Percentiles rank a stretch among this genome's conserved stretches.
phyloP scores from a whole-genome alignment of 1,140 invertebrate species.

The Brachionus plicatilis region DNA sequence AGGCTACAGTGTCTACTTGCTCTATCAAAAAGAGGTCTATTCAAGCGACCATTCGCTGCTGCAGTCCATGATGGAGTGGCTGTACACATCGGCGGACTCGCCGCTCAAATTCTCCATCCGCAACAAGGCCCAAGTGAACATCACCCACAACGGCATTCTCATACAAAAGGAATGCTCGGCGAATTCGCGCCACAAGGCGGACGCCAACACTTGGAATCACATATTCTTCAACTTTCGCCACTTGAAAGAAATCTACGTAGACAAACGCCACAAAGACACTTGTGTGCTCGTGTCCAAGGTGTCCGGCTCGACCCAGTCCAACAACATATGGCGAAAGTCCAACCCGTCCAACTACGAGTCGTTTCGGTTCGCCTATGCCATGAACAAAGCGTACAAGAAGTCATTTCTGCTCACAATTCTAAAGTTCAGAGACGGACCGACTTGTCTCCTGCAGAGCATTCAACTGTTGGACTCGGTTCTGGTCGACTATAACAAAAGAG shows the following conservation, averaged over 20 bases:
- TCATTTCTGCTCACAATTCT: slow-evolving; percentile 27
- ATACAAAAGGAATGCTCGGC: neutral
- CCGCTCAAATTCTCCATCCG: slow-evolving; percentile 5
- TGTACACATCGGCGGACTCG: slow-evolving; percentile 14
- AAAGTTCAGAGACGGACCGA: slow-evolving; percentile 34
- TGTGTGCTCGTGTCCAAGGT: slow-evolving; percentile 38
- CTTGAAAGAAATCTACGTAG: slow-evolving; percentile 34
- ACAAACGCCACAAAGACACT: slow-evolving; percentile 35
- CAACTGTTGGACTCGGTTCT: slow-evolving; percentile 5
- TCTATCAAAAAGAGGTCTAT: slow-evolving; percentile 36
- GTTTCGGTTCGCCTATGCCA: neutral
- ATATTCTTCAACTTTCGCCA: slow-evolving; percentile 31
- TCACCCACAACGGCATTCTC: slow-evolving; percentile 1
- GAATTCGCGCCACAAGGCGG: neutral
- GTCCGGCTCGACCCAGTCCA: neutral
- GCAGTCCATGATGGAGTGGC: slow-evolving; percentile 36
- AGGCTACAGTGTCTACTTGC: slow-evolving; percentile 16
- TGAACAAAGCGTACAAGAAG: slow-evolving; percentile 30
- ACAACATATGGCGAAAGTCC: slow-evolving; percentile 32
- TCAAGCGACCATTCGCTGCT: slow-evolving; percentile 19
- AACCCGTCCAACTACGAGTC: slow-evolving; percentile 14
- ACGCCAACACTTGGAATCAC: neutral
- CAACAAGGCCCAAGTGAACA: slow-evolving; percentile 17
- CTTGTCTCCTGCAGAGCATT: slow-evolving; percentile 1
- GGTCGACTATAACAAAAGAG: slow-evolving; percentile 21